phyloP scores from a whole-genome alignment of 1,140 invertebrate genomes.

The Pachypsylla venusta region DNA sequence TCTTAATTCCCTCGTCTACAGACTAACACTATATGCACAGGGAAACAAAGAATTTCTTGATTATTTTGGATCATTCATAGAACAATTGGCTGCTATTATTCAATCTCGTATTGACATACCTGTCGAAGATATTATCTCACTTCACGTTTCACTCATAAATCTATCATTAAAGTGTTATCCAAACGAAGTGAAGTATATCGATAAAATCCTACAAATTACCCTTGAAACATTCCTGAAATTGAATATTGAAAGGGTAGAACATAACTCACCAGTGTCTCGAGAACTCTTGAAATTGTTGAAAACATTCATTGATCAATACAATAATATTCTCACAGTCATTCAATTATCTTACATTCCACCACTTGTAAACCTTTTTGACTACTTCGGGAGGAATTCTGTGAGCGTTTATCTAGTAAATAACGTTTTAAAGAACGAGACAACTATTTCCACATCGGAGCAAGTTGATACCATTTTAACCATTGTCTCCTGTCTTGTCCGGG shows the following conservation, averaged over 20 bases:
- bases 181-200: constrained; percentile 85
- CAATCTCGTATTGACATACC: constrained; percentile 88
- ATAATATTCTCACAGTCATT: constrained; percentile 75
- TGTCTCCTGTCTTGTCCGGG: constrained; percentile 70
- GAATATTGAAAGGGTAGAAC: constrained; percentile 59
- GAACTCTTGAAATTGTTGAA: constrained; percentile 86
- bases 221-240: constrained; percentile 67
- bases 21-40: constrained; percentile 70
- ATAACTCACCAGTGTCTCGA: constrained; percentile 68
- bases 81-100: constrained; percentile 90
- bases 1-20: constrained; percentile 90
- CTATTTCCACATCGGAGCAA: constrained; percentile 74
- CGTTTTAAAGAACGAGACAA: constrained; percentile 74
- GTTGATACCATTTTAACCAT: constrained; percentile 64
- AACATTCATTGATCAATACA: constrained; percentile 89
- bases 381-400: constrained; percentile 69
- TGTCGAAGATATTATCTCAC: constrained; percentile 84
- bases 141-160: constrained; percentile 90
- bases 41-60: constrained; percentile 58
- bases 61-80: constrained; percentile 96
- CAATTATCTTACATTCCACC: constrained; percentile 69
- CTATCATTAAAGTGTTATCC: constrained; percentile 93
- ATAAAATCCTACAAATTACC: constrained; percentile 86
- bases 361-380: constrained; percentile 78
- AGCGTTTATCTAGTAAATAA: constrained; percentile 77